phyloP scores from a whole-genome alignment of 2,113 vertebrate species.

The Thunnus maccoyii region DNA sequence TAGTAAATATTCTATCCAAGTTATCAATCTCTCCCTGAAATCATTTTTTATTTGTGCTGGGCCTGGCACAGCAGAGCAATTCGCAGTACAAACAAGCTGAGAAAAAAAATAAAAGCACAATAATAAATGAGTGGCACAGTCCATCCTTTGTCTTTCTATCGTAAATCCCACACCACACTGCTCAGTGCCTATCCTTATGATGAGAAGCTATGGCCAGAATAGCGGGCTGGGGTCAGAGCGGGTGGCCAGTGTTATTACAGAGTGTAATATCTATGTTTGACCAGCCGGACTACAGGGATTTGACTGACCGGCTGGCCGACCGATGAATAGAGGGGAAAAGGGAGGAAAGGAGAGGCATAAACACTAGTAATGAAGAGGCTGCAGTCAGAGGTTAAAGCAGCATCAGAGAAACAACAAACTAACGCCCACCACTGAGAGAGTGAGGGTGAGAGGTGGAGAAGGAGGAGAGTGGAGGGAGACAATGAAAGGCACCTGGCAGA shows the following conservation, averaged over 20 bases:
- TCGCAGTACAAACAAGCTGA: constrained; percentile 61
- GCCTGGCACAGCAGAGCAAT: constrained; percentile 55
- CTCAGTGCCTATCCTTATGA: constrained; percentile 84
- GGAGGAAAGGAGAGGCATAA: constrained; percentile 81
- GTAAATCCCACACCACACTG: constrained; percentile 80
- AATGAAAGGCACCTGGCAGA: constrained; percentile 66
- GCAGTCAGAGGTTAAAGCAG: constrained; percentile 86
- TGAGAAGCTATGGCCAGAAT: constrained; percentile 74
- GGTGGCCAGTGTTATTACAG: constrained; percentile 85
- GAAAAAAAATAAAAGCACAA: constrained; percentile 70
- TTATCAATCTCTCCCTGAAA: constrained; percentile 43
- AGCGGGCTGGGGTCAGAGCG: constrained; percentile 78
- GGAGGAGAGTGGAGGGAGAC: constrained; percentile 57
- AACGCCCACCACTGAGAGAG: constrained; percentile 79
- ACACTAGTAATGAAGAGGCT: constrained; percentile 87
- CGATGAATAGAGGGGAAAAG: constrained; percentile 76
- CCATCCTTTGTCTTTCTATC: constrained; percentile 71
- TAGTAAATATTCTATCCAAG: constrained; percentile 25
- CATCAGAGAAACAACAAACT: constrained; percentile 87
- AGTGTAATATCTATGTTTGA: constrained; percentile 87
- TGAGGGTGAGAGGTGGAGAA: constrained; percentile 71
- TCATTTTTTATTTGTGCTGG: constrained; percentile 45
- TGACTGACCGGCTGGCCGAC: constrained; percentile 78
- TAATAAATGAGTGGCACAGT: constrained; percentile 78
- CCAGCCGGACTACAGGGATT: constrained; percentile 85